phyloP scores from a whole-genome alignment of 1,140 invertebrate species.

The Drosophila pachea region DNA sequence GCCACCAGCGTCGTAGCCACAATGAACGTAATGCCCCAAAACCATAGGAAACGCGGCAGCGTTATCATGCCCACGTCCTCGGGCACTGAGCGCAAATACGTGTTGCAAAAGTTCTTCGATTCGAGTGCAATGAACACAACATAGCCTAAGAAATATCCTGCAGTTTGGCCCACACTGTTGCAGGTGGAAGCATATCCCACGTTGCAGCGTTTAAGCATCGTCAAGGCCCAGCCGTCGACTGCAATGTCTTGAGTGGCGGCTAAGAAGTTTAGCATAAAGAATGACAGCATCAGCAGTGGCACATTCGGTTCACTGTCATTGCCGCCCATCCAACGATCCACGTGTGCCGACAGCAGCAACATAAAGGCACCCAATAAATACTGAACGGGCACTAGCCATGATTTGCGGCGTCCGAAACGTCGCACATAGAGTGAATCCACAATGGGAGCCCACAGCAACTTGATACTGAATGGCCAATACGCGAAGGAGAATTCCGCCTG shows the following conservation, averaged over 20 bases:
- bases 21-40: constrained; percentile 97
- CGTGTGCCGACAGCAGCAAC: constrained; percentile 87
- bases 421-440: constrained; percentile 94
- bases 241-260: constrained; percentile 99
- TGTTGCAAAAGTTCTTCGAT: constrained; percentile 97
- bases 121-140: constrained; percentile 98
- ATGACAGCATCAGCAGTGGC: constrained; percentile 88
- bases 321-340: constrained; percentile 88
- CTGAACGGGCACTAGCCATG: constrained; percentile 96
- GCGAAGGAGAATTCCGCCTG: constrained; percentile 99
- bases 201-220: constrained; percentile 97
- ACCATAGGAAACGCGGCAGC: constrained; percentile 93
- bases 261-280: constrained; percentile 96
- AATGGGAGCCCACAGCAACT: constrained; percentile 98
- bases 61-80: constrained; percentile 88
- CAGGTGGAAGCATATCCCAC: constrained; percentile 99
- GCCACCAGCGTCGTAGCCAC: constrained; percentile 93
- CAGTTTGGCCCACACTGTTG: constrained; percentile 98
- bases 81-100: constrained; percentile 89
- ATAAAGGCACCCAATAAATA: constrained; percentile 91
- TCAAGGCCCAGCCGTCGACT: constrained; percentile 99
- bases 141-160: constrained; percentile 98
- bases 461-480: constrained; percentile 98
- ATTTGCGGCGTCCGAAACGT: constrained; percentile 94
- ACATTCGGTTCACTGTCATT: constrained; percentile 87